A percentile compares a stretch with the other conserved stretches of the same genome.
Conservation (phyloP, 2,113 vertebrate genomes). For the Stictonetta naevosa region DNA sequence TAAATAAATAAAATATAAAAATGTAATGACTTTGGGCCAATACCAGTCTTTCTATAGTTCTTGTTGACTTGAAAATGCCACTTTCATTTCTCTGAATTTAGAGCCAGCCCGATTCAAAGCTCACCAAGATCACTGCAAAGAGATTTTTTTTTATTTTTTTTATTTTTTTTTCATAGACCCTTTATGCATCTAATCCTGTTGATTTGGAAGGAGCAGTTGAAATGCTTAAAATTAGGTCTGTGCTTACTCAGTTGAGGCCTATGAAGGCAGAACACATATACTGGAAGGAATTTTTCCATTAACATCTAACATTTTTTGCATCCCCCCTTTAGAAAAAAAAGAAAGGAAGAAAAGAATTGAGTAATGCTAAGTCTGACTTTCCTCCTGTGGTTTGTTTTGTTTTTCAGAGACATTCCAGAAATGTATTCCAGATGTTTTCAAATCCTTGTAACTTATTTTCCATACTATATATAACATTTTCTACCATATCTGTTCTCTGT, state of each 20-base stretch:
- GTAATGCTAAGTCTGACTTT: slow-evolving; percentile 64
- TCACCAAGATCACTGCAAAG: neutral
- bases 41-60: neutral
- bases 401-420: slow-evolving; percentile 70
- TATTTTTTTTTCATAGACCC: neutral
- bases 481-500: slow-evolving; percentile 1
- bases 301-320: slow-evolving; percentile 33
- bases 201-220: neutral
- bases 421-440: slow-evolving; percentile 73
- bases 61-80: neutral
- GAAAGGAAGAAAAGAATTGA: slow-evolving; percentile 56
- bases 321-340: neutral
- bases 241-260: slow-evolving; percentile 14
- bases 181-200: neutral
- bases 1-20: neutral
- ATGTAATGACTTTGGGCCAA: neutral
- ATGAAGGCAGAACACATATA: slow-evolving; percentile 10
- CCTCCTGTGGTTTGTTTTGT: slow-evolving; percentile 68
- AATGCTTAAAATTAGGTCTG: slow-evolving; percentile 45
- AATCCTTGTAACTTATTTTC: slow-evolving; percentile 62
- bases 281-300: slow-evolving; percentile 49
- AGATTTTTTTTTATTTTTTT: neutral
- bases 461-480: slow-evolving; percentile 57
- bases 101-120: neutral
- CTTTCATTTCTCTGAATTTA: neutral